A percentile compares a stretch with the other conserved stretches of the same genome.
These are phyloP conservation scores for Acyrthosiphon pisum DNA, from an alignment of 1,140 invertebrate genomes.

Conservation along the genomic window DNA sequence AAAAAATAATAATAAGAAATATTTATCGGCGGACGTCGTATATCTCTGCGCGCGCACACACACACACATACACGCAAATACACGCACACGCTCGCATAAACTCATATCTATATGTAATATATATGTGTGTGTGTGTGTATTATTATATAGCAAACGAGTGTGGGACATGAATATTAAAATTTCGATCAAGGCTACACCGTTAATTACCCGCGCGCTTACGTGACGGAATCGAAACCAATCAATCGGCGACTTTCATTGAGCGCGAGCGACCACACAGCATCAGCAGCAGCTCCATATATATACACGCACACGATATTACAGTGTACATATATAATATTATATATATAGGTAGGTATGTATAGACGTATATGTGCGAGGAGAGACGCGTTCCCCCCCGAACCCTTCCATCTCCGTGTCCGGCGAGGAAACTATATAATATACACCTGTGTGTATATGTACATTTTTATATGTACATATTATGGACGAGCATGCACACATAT, in stretches of 20 bases:
- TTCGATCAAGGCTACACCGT: constrained; percentile 11
- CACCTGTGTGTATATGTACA: background rate
- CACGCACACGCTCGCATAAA: background rate
- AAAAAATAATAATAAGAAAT: background rate
- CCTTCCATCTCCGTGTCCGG: background rate
- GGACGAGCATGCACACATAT: background rate
- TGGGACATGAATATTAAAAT: constrained; percentile 46
- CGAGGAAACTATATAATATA: background rate
- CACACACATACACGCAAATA: background rate
- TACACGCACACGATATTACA: background rate
- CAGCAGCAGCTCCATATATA: background rate
- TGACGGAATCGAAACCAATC: constrained; percentile 52
- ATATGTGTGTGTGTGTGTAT: background rate
- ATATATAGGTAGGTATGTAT: too few species aligned
- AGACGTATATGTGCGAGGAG: background rate
- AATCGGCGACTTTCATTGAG: constrained; percentile 28
- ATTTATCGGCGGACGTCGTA: constrained; percentile 1
- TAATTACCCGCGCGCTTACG: constrained; percentile 38
- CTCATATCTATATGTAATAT: background rate
- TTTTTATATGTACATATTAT: too few species aligned
- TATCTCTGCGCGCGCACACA: background rate
- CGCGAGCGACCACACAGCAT: background rate
- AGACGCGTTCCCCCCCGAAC: background rate
- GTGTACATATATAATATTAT: background rate
- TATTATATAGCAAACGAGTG: background rate